These are phyloP conservation scores for Oophaga pumilio DNA, from an alignment of 2,113 vertebrate genomes.

Conservation along the genomic window DNA sequence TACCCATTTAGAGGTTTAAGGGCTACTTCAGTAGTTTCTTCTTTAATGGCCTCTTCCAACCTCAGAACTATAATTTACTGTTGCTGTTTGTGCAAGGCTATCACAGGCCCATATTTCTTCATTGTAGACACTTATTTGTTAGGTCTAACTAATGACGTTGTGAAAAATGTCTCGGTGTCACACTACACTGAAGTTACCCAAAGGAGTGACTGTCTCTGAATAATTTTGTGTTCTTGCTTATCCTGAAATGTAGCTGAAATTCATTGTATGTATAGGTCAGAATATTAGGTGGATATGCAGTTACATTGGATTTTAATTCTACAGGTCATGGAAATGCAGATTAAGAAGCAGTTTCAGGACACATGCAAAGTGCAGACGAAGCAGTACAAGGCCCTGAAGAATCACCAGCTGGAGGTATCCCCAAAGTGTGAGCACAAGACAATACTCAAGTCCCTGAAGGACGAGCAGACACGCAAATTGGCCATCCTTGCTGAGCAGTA, in stretches of 20 bases:
- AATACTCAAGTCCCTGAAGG: slow-evolving; percentile 96
- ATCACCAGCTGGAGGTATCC: slow-evolving; percentile 98
- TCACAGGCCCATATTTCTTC: too few relatives aligned
- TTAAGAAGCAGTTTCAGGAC: slow-evolving; percentile 99
- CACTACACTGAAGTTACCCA: background rate
- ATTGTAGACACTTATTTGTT: too few relatives aligned
- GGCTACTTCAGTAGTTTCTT: too few relatives aligned
- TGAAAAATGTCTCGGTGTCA: background rate
- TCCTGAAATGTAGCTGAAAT: background rate
- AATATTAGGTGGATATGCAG: background rate
- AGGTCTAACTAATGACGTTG: too few relatives aligned
- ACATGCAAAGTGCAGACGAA: slow-evolving; percentile 99
- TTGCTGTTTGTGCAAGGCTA: too few relatives aligned
- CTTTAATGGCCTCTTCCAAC: too few relatives aligned
- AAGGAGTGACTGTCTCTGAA: background rate
- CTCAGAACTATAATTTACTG: too few relatives aligned
- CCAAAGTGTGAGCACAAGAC: slow-evolving; percentile 98
- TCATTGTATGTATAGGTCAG: background rate
- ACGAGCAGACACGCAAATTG: slow-evolving; percentile 97
- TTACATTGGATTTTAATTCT: background rate
- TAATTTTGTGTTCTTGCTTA: background rate
- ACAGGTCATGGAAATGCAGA: slow-evolving; percentile 98
- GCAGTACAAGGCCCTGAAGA: slow-evolving; percentile 99
- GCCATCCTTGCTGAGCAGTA: slow-evolving; percentile 98
- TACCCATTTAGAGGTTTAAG: too few relatives aligned